Base-by-base conservation (phyloP, 2,888 invertebrate genomes). In the Drosophila subsilvestris region DNA sequence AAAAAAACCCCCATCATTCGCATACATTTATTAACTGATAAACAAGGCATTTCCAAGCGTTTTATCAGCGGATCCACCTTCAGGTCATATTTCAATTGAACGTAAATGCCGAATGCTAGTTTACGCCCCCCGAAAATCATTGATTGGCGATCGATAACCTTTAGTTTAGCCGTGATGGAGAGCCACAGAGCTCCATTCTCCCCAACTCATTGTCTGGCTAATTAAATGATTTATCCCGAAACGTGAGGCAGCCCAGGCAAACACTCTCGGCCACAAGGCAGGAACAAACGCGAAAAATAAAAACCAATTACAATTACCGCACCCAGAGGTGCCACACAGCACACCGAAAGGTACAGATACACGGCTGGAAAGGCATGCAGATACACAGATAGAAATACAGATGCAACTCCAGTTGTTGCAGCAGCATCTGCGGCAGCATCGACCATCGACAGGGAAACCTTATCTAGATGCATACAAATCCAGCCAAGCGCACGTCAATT, bases 271-370 rank as follows among this genome's bases (percentile, higher is more conserved):
- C 14, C 54, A 66, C 14, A 47, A 53, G 56, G 62, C 57, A 73
- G 27, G 55, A 67, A 37, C 51, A 53, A 48, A 53, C 32, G 66
- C 37, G 54, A 79, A 63, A 57, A 67, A 61, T 57, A 86, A 88
- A 89, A 88, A 88, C 89, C 87, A 88, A 88, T 88, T 88, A 88
- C 87, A 88, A 89, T 88, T 88, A 89, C 88, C 89, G 88, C 89
- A 89, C 89, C 88, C 87, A 89, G 77, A 88, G 89, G 87, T 87
- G 86, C 86, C 88, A 87, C 83, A 77, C 79, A 56, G 74, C 73
- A 73, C 63, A 78, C 48, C 60, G 58, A 29, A 66, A 59, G n/a
- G n/a, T n/a, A n/a, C n/a, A 61, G 59, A 68, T 29, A 54, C 42
- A 62, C 47, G 62, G 37, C 6, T 2, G n/a, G 37, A n/a, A n/a